Percentiles rank a stretch among this genome's conserved stretches.
Evolutionary conservation across 2,888 invertebrate species (phyloP).

Genomic region (Nephrotoma guestfalica): DNA sequence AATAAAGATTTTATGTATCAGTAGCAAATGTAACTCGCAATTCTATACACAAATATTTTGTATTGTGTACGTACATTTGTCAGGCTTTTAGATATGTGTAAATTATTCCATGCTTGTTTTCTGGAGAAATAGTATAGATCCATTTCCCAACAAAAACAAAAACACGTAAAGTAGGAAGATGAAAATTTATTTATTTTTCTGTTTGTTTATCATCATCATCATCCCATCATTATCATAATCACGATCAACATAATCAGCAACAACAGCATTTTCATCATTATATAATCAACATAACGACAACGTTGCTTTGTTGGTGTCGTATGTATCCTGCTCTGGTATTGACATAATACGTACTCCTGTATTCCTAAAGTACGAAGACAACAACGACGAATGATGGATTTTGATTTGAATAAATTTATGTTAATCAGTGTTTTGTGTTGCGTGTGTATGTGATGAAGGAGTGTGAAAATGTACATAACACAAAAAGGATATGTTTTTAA

Average conservation of each 20-base stretch:
- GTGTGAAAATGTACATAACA: neutral
- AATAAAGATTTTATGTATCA: neutral
- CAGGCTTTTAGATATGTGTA: neutral
- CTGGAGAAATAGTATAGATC: neutral
- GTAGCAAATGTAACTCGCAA: too few relatives aligned
- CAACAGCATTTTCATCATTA: neutral
- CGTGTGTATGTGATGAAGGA: neutral
- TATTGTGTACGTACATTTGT: neutral
- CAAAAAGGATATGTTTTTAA: neutral
- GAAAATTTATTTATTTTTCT: neutral
- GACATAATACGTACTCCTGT: neutral
- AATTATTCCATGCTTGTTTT: neutral
- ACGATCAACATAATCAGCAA: neutral
- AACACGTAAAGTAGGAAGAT: neutral
- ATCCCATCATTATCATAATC: neutral
- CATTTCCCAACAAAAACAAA: neutral
- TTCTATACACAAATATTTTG: neutral
- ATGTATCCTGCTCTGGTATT: neutral
- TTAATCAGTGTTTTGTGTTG: neutral
- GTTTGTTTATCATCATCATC: neutral
- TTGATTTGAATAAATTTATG: neutral
- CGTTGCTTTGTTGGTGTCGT: neutral
- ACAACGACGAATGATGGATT: neutral
- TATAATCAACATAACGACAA: neutral
- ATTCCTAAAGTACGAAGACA: neutral